Evolutionary conservation across 2,888 invertebrate genomes (phyloP), one percentile per base, ranked within the genome.

Genomic region (Orchesellides sinensis): DNA sequence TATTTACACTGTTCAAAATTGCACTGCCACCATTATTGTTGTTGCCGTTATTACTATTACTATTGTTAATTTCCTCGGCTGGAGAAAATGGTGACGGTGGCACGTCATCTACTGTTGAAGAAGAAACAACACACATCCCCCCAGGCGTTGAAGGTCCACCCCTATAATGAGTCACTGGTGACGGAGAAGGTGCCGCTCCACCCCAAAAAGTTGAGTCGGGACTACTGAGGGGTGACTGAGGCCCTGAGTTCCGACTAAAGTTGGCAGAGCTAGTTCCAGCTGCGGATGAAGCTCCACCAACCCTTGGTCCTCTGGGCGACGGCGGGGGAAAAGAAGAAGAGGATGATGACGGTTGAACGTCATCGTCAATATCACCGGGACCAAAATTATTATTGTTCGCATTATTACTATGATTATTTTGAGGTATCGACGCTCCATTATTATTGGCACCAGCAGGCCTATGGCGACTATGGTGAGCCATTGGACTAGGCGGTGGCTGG

Each of bases 61-160:
- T 73, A 63, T 35, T 68, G 14, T 49, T 72, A 27, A 23, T 32
- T 10, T 83, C 83, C 73, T 72, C 83, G 5, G 59, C 85, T 5
- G 86, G 86, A 66, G 86, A 87, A 54, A 84, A 87, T 23, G 88
- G 87, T 21, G 86, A 86, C 3, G 86, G 85, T 61, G 88, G 87
- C 17, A 87, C 83, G 32, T 88, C 88, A 80, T 88, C 88, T 47
- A 83, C 83, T 0, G 88, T 88, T 3, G 88, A 88, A 0, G 87
- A 87, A 8, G 87, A 87, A 8, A 88, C 88, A 17, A 83, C 86
- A 82, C 88, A 88, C 74, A 85, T 78, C 40, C 86, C 88, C 4
- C 86, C 86, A 3, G 86, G 86, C 4, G 85, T 85, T 2, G 85
- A 78, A 8, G 87, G 85, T 5, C 56, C 52, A 61, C 74, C 73